A percentile compares a stretch with the other conserved stretches of the same genome.
Evolutionary conservation across 2,888 invertebrate genomes (phyloP).

Genomic region (Amblyjoppa proteus): DNA sequence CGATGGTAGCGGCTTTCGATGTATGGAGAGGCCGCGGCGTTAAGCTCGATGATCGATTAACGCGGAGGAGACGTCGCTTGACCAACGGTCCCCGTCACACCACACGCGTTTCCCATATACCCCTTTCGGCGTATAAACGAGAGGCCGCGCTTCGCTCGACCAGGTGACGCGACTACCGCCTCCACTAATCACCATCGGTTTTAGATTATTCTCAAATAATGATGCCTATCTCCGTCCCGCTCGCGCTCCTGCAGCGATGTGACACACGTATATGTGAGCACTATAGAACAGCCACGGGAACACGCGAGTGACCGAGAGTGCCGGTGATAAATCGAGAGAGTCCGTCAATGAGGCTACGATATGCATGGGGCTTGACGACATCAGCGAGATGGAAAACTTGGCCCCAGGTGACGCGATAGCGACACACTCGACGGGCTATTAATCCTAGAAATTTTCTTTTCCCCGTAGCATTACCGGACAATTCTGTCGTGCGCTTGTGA

Average conservation of each 20-base stretch:
- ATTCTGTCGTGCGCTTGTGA: neutral
- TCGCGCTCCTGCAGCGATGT: slow-evolving; percentile 9
- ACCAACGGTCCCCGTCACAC: slow-evolving; percentile 42
- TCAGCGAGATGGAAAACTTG: slow-evolving; percentile 12
- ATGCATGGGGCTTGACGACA: slow-evolving; percentile 43
- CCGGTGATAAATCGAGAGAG: slow-evolving; percentile 64
- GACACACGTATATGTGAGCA: slow-evolving; percentile 5
- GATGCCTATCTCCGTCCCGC: slow-evolving; percentile 77
- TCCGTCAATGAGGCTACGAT: slow-evolving; percentile 51
- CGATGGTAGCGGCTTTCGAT: neutral
- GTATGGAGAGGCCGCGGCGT: slow-evolving; percentile 1
- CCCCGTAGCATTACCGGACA: neutral
- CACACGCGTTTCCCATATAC: slow-evolving; percentile 47
- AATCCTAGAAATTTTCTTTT: slow-evolving; percentile 12
- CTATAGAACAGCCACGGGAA: neutral
- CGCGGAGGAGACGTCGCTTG: slow-evolving; percentile 40
- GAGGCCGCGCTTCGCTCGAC: slow-evolving; percentile 70
- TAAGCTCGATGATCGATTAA: slow-evolving; percentile 65
- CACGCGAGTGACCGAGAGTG: slow-evolving; percentile 32
- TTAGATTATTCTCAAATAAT: slow-evolving; percentile 85
- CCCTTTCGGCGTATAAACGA: slow-evolving; percentile 74
- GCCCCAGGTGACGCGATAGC: slow-evolving; percentile 43
- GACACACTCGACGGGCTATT: slow-evolving; percentile 8
- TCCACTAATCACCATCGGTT: slow-evolving; percentile 85
- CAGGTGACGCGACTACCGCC: slow-evolving; percentile 81